A percentile compares a stretch with the other conserved stretches of the same genome.
Conservation (phyloP, 2,113 vertebrate genomes). For the Coptodon bakossiorum region DNA sequence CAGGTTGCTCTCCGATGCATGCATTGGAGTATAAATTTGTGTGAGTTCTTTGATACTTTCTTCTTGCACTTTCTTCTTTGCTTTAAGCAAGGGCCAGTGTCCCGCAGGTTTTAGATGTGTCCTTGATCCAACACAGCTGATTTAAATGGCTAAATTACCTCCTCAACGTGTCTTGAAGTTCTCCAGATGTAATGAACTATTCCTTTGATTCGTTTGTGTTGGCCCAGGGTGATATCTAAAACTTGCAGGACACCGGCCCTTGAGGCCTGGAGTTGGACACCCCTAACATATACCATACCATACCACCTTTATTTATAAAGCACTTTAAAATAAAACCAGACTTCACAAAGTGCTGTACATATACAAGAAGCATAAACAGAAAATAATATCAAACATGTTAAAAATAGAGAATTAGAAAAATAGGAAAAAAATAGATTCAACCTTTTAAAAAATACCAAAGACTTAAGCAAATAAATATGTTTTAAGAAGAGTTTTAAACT, state of each 20-base stretch:
- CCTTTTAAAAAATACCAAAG: neutral
- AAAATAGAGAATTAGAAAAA: neutral
- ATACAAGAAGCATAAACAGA: neutral
- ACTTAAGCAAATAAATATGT: neutral
- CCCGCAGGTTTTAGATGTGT: neutral
- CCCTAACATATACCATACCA: neutral
- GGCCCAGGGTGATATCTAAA: neutral
- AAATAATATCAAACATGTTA: neutral
- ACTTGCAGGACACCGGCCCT: neutral
- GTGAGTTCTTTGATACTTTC: neutral
- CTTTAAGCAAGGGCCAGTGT: neutral
- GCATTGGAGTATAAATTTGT: neutral
- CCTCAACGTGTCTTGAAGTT: neutral
- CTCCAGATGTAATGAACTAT: neutral
- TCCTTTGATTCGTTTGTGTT: neutral
- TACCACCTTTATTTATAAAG: neutral
- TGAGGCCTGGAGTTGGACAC: neutral
- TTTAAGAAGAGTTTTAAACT: neutral
- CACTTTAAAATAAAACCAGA: neutral
- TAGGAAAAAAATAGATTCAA: neutral
- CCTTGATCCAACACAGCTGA: neutral
- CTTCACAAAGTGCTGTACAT: neutral
- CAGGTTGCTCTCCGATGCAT: neutral
- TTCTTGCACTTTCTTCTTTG: neutral
- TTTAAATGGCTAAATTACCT: neutral